Conservation (phyloP, 2,888 invertebrate genomes). For the Stenchaetothrips biformis region DNA sequence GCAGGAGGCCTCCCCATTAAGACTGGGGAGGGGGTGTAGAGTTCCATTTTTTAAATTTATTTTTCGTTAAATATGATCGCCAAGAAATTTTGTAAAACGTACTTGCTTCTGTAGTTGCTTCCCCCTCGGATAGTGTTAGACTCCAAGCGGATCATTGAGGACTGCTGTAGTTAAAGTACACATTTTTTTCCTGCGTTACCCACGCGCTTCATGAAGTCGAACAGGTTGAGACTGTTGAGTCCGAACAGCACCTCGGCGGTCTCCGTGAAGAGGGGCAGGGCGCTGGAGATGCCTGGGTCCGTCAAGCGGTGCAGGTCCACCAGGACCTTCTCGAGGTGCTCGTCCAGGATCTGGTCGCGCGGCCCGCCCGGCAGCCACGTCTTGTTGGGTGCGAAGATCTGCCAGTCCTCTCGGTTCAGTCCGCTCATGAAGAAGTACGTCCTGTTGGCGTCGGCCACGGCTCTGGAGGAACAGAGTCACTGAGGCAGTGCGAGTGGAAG, state of each 20-base stretch:
- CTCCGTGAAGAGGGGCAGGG: background rate
- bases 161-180: too few relatives aligned
- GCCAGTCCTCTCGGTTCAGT: too few relatives aligned
- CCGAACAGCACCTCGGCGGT: background rate
- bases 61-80: too few relatives aligned
- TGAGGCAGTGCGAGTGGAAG: background rate
- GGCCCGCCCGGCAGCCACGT: background rate
- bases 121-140: too few relatives aligned
- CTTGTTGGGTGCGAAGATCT: background rate
- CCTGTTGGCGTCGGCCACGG: background rate
- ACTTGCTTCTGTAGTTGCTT: too few relatives aligned
- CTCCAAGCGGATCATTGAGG: too few relatives aligned
- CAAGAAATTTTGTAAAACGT: too few relatives aligned
- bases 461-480: background rate
- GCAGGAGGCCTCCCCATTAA: too few relatives aligned
- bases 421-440: too few relatives aligned
- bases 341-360: background rate
- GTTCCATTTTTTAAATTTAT: too few relatives aligned
- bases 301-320: background rate
- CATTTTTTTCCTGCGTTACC: too few relatives aligned
- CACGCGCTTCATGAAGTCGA: slow-evolving; percentile 8
- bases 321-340: background rate
- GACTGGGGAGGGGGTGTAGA: too few relatives aligned
- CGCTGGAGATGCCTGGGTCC: background rate
- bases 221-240: background rate